Conservation (phyloP, 2,888 invertebrate genomes). For the Chalcosyrphus nemorum region DNA sequence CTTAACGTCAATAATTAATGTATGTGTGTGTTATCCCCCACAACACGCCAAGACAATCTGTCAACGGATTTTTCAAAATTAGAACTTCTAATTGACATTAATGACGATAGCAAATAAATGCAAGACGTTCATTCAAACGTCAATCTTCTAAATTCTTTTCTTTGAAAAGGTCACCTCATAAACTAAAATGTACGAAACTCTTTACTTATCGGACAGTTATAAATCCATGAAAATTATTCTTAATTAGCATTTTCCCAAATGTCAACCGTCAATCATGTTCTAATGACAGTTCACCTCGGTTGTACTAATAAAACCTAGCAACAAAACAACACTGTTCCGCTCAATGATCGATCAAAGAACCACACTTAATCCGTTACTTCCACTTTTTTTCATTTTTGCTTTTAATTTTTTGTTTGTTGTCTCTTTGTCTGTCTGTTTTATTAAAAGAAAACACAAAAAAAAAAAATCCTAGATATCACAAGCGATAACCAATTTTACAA, state of each 20-base stretch:
- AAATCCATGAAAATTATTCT: not conserved
- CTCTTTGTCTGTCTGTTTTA: not conserved
- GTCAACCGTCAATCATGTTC: constrained; percentile 23
- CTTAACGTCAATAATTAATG: too few relatives aligned
- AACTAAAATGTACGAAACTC: not conserved
- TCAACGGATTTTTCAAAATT: too few relatives aligned
- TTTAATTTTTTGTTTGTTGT: not conserved
- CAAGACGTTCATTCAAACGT: too few relatives aligned
- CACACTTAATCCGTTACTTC: constrained; percentile 43
- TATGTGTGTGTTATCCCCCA: too few relatives aligned
- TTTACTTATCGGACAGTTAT: not conserved
- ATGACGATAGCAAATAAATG: too few relatives aligned
- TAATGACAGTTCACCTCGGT: constrained; percentile 9
- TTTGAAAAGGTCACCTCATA: not conserved
- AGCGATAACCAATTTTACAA: constrained; percentile 49
- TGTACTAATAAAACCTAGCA: not conserved
- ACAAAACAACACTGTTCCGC: constrained; percentile 15
- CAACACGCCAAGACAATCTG: too few relatives aligned
- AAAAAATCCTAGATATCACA: constrained; percentile 12
- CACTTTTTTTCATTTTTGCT: constrained; percentile 4
- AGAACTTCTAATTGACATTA: too few relatives aligned
- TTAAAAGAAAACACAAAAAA: too few relatives aligned
- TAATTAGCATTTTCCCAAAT: not conserved
- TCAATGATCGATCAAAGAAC: constrained; percentile 35
- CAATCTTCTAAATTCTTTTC: not conserved